Evolutionary conservation across 2,888 invertebrate species (phyloP), one percentile per base, ranked within the genome.

Genomic region (Leptopilina myrica): DNA sequence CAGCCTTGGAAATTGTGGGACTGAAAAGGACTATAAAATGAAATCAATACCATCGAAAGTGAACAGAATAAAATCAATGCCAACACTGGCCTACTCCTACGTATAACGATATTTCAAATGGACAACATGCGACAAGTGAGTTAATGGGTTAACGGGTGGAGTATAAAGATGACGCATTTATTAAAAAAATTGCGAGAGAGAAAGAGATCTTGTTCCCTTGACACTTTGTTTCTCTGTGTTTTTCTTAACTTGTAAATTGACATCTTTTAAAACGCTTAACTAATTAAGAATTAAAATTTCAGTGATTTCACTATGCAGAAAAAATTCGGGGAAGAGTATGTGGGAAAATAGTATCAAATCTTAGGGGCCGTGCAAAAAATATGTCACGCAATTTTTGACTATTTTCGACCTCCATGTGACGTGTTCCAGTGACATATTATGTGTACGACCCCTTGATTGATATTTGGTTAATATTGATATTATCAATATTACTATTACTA

Each of bases 21-120:
- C 53, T 26, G 40, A 73, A 56, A 59, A 40, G 26, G 53, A 69
- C 69, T 69, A 49, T 26, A 20, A 73, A 56, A 26, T 73, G 56
- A 73, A 73, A 73, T 56, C 73, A 26, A 73, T 73, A 73, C 73
- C 53, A 73, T 56, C 33, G 73, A 73, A 73, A 73, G 73, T 73
- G 73, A 73, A 56, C n/a, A n/a, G 53, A 56, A 53, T 56, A 56
- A 73, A 53, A 49, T 26, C 73, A 73, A 73, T 73, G 69, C 69
- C 56, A 73, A 49, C 49, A 73, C 67, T 69, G 69, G 69, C 26
- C 14, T 53, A 69, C 73, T 73, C 73, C 73, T 73, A 73, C 73
- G 73, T 73, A 73, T 33, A 73, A 33, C 11, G 56, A 73, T 73
- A 73, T 73, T 53, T 73, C 33, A 73, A 73, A 53, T 73, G 73